Evolutionary conservation across 2,113 vertebrate species (phyloP).

Genomic region (Pheucticus melanocephalus): DNA sequence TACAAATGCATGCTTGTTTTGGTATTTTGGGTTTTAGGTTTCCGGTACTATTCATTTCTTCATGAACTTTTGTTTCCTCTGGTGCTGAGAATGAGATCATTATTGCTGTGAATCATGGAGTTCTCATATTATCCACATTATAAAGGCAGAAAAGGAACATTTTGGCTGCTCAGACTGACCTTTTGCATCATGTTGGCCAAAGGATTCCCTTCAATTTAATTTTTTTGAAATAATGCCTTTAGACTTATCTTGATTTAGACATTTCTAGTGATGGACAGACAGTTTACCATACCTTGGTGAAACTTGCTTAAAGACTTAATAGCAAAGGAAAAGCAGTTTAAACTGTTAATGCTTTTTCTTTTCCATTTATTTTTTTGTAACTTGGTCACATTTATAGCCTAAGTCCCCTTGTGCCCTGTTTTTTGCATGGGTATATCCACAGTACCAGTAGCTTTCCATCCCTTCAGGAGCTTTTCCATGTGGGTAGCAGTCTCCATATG

Average conservation of each 20-base stretch:
- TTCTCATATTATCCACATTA: background rate
- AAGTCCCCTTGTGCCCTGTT: background rate
- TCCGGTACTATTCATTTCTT: constrained; percentile 7
- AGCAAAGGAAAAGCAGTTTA: background rate
- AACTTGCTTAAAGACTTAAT: background rate
- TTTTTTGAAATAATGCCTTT: background rate
- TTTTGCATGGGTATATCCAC: background rate
- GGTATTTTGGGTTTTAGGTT: constrained; percentile 33
- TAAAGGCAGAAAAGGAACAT: constrained; percentile 2
- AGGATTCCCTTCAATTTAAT: constrained; percentile 14
- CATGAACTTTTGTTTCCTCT: constrained; percentile 41
- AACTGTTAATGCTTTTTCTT: background rate
- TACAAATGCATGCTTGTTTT: constrained; percentile 42
- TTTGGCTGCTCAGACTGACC: background rate
- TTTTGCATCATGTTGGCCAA: background rate
- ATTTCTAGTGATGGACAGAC: background rate
- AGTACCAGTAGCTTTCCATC: background rate
- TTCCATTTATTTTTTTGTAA: background rate
- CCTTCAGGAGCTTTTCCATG: background rate
- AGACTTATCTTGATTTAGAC: background rate
- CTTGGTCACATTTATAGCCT: background rate
- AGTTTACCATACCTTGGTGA: background rate
- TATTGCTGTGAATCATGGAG: constrained; percentile 43
- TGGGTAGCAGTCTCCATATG: background rate
- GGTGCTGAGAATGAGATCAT: constrained; percentile 51